Conservation (phyloP, 2,797 vertebrate species). For the Sebastes taczanowskii region DNA sequence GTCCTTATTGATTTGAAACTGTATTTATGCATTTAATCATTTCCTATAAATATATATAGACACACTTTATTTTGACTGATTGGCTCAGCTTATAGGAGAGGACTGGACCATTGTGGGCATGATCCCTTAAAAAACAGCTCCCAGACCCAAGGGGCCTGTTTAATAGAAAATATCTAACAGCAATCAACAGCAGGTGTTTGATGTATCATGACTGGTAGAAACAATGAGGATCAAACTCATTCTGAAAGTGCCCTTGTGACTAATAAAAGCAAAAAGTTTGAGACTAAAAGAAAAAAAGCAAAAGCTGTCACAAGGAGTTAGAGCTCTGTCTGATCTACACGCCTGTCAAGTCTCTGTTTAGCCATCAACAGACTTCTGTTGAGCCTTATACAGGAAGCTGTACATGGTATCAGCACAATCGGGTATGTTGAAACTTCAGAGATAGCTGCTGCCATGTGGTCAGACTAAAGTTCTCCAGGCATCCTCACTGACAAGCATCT, state of each 20-base stretch:
- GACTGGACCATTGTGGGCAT: no score
- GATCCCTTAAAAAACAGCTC: no score
- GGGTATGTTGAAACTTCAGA: constrained; percentile 35
- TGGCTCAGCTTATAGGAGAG: no score
- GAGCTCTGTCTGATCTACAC: neutral
- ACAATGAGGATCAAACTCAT: neutral
- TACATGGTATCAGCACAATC: neutral
- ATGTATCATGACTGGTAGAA: neutral
- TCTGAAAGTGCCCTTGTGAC: neutral
- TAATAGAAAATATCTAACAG: neutral
- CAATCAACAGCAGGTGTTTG: neutral
- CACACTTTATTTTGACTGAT: no score
- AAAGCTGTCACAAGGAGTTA: neutral
- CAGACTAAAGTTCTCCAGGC: constrained; percentile 49
- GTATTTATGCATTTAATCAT: no score
- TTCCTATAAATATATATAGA: no score
- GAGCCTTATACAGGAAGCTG: neutral
- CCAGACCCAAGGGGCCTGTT: no score
- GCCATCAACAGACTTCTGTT: neutral
- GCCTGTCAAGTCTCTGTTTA: neutral
- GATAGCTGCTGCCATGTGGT: constrained; percentile 45
- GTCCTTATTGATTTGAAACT: no score
- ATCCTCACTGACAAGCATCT: constrained; percentile 10
- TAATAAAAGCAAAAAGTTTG: neutral
- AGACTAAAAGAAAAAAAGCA: neutral